Conservation (phyloP, 2,888 invertebrate genomes). For the Sclerodermus sp. region DNA sequence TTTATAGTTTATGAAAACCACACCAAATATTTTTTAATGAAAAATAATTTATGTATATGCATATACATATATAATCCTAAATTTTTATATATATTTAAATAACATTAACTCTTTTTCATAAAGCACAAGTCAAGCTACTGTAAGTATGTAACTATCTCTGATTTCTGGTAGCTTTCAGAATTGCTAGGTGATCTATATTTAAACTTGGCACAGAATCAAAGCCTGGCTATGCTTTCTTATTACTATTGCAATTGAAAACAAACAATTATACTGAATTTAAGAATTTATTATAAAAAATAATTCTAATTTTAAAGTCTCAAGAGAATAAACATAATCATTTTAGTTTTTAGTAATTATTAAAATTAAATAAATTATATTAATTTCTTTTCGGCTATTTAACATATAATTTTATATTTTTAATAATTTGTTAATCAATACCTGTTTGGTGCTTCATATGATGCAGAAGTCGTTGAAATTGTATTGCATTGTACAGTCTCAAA, state of each 20-base stretch:
- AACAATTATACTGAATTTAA: slow-evolving; percentile 19
- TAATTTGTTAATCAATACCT: slow-evolving; percentile 20
- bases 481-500: slow-evolving; percentile 6
- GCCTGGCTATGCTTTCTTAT: slow-evolving; percentile 27
- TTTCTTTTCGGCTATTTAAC: too few species aligned
- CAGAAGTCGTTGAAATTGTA: slow-evolving; percentile 15
- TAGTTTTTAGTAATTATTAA: too few species aligned
- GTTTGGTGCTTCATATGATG: slow-evolving; percentile 9
- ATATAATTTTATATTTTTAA: too few species aligned
- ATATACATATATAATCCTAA: background rate
- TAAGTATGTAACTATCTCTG: slow-evolving; percentile 26
- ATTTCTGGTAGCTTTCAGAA: slow-evolving; percentile 35
- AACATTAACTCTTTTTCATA: slow-evolving; percentile 9
- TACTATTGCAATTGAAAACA: slow-evolving; percentile 23
- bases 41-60: too few species aligned
- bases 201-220: slow-evolving; percentile 41
- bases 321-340: too few species aligned
- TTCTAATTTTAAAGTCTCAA: too few species aligned
- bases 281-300: background rate
- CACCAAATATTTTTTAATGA: too few species aligned
- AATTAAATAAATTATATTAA: too few species aligned
- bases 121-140: slow-evolving; percentile 14
- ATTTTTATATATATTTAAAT: background rate
- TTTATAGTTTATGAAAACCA: background rate
- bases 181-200: slow-evolving; percentile 38